Evolutionary conservation across 2,888 invertebrate genomes (phyloP).

Genomic region (Pyrgus malvae): DNA sequence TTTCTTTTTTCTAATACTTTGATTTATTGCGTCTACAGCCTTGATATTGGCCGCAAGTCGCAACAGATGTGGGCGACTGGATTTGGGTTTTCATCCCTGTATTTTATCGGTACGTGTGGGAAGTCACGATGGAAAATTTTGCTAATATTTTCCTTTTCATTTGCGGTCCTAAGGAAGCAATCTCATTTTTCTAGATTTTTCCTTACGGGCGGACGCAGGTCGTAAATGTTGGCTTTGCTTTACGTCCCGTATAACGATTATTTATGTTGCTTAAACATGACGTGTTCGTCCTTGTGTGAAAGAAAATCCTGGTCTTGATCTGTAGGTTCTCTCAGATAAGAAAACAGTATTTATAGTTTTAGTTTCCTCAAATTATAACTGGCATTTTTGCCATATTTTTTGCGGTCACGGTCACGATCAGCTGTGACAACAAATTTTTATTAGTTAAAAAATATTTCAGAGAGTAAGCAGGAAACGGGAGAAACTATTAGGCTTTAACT

Average conservation of each 20-base stretch:
- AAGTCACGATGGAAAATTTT: neutral
- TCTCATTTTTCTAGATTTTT: slow-evolving; percentile 14
- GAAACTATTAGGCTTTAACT: too few species aligned
- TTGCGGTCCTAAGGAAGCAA: slow-evolving; percentile 6
- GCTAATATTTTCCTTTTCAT: slow-evolving; percentile 14
- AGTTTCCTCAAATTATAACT: too few species aligned
- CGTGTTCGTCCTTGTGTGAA: neutral
- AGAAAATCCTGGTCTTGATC: neutral
- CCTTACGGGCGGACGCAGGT: slow-evolving; percentile 4
- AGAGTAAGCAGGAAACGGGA: too few species aligned
- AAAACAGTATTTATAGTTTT: too few species aligned
- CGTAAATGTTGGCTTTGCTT: slow-evolving; percentile 14
- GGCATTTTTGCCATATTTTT: too few species aligned
- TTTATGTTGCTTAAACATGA: slow-evolving; percentile 9
- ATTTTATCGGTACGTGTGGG: slow-evolving; percentile 13
- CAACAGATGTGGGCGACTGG: slow-evolving; percentile 49
- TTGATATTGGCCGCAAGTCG: slow-evolving; percentile 46
- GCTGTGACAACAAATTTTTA: too few species aligned
- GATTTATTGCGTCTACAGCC: slow-evolving; percentile 55
- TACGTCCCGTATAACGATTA: slow-evolving; percentile 10
- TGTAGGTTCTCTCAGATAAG: neutral
- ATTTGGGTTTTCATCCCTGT: slow-evolving; percentile 12
- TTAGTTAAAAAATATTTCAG: too few species aligned
- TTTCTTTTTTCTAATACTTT: slow-evolving; percentile 43
- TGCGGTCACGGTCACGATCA: too few species aligned